phyloP scores from a whole-genome alignment of 64 coral and sea anemone genomes.

The Stichodactyla helianthus region DNA sequence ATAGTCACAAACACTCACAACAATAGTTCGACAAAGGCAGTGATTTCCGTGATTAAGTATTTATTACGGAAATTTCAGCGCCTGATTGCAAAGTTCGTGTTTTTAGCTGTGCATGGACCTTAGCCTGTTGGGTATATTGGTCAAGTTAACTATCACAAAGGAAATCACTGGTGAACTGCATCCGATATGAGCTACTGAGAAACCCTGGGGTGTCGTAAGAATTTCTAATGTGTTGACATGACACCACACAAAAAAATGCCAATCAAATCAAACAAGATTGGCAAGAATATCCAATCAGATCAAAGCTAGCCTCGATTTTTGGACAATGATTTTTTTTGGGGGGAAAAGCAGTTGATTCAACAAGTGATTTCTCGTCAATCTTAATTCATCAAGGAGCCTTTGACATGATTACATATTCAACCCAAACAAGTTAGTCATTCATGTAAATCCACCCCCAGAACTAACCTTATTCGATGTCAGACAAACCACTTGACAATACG shows the following conservation, averaged over 20 bases:
- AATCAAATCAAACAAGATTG: not conserved
- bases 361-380: not conserved
- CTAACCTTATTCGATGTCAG: not conserved
- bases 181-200: not conserved
- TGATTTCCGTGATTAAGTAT: slow-evolving; percentile 1
- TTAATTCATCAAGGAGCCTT: not conserved
- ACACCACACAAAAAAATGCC: not conserved
- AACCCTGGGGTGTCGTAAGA: not conserved
- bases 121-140: not conserved
- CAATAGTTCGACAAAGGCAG: not conserved
- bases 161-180: not conserved
- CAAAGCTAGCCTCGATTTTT: not conserved
- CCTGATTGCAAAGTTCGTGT: not conserved
- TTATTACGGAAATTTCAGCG: not conserved
- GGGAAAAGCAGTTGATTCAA: not conserved
- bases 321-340: not conserved
- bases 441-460: not conserved
- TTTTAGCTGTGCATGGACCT: not conserved
- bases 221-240: slow-evolving; percentile 2
- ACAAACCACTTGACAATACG: not conserved
- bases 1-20: not conserved
- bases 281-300: not conserved
- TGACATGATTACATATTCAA: not conserved
- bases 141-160: not conserved
- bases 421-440: not conserved